These are phyloP conservation scores for Hyposoter dolosus DNA, from an alignment of 2,888 invertebrate genomes.

Conservation along the genomic window DNA sequence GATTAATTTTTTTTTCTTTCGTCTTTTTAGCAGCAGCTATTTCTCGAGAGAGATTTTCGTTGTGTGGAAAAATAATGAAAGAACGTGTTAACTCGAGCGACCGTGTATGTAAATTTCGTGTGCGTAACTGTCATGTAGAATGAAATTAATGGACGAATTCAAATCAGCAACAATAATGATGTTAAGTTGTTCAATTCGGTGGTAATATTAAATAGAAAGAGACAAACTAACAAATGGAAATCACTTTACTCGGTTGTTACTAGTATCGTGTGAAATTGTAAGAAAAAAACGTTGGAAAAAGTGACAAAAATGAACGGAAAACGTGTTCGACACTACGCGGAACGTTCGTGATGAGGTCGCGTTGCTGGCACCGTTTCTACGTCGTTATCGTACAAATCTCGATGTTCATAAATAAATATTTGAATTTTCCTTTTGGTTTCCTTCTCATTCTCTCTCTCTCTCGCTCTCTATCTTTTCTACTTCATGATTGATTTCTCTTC, in stretches of 20 bases:
- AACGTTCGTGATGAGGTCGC: constrained; percentile 72
- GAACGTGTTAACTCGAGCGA: constrained; percentile 51
- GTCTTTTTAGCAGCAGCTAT: constrained; percentile 34
- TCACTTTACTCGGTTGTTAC: constrained; percentile 42
- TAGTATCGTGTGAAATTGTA: constrained; percentile 12
- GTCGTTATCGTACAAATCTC: constrained; percentile 31
- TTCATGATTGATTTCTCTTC: constrained; percentile 25
- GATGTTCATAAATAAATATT: constrained; percentile 2
- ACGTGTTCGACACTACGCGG: constrained; percentile 57
- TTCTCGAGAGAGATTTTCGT: constrained; percentile 23
- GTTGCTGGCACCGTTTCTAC: constrained; percentile 62
- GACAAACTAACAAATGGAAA: constrained; percentile 22
- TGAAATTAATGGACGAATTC: constrained; percentile 30
- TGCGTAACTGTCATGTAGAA: constrained; percentile 32
- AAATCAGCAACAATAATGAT: constrained; percentile 10
- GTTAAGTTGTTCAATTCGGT: constrained; percentile 30
- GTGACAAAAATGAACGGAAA: neutral
- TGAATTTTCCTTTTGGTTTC: neutral
- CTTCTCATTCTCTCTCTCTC: neutral
- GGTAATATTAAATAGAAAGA: constrained; percentile 43
- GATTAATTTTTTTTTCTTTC: constrained; percentile 9
- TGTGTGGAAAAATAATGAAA: constrained; percentile 18
- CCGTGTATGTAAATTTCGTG: constrained; percentile 32
- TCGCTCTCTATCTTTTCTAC: neutral
- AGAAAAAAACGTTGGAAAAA: neutral